phyloP scores from a whole-genome alignment of 1,140 invertebrate species.

The Penaeus chinensis region DNA sequence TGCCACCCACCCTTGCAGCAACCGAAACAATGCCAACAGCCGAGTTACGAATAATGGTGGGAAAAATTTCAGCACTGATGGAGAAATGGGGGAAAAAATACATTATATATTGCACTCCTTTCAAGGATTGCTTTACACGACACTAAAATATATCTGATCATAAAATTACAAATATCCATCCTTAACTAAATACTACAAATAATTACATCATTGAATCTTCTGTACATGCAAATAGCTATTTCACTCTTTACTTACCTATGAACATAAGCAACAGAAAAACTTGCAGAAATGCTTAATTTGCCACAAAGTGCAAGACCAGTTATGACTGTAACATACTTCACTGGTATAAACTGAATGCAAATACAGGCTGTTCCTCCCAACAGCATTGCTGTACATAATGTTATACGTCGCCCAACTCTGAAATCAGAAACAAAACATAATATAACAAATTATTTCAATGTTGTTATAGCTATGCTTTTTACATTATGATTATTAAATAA shows the following conservation, averaged over 20 bases:
- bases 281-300: slow-evolving; percentile 68
- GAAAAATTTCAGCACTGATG: slow-evolving; percentile 83
- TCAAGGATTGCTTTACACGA: background rate
- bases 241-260: slow-evolving; percentile 65
- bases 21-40: slow-evolving; percentile 81
- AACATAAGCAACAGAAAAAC: slow-evolving; percentile 67
- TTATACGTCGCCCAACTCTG: slow-evolving; percentile 59
- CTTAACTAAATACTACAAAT: background rate
- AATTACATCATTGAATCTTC: background rate
- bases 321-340: slow-evolving; percentile 10
- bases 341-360: slow-evolving; percentile 50
- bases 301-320: slow-evolving; percentile 67
- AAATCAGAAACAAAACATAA: background rate
- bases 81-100: slow-evolving; percentile 68
- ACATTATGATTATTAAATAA: background rate
- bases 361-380: slow-evolving; percentile 53
- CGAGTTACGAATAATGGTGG: slow-evolving; percentile 84
- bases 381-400: slow-evolving; percentile 52
- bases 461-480: too few relatives aligned
- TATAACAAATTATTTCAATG: background rate
- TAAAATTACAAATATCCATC: background rate
- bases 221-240: background rate
- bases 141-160: background rate
- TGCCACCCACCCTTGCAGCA: slow-evolving; percentile 69
- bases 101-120: background rate